Percentiles rank a stretch among this genome's conserved stretches.
Conservation (phyloP, 2,113 vertebrate genomes). For the Eubucco bourcierii region DNA sequence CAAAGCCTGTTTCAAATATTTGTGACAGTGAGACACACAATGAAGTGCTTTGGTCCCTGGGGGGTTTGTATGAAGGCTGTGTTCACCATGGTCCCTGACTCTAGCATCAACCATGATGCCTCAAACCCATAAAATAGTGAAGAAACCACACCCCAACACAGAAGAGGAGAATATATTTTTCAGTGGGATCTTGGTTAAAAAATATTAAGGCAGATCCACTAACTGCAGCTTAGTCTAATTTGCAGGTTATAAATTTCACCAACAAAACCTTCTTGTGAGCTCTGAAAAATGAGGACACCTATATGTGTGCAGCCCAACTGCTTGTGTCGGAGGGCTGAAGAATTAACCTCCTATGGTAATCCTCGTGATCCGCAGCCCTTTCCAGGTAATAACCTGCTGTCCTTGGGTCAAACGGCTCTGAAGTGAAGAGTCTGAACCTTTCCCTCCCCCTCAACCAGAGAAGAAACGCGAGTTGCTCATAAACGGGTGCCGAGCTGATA, state of each 20-base stretch:
- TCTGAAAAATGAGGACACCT: neutral
- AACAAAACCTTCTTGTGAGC: neutral
- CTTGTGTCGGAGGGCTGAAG: neutral
- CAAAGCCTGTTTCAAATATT: neutral
- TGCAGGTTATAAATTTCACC: neutral
- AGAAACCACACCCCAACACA: neutral
- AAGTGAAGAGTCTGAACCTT: neutral
- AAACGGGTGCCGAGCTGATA: neutral
- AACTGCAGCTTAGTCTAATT: neutral
- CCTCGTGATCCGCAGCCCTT: neutral
- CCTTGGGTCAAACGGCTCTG: constrained; percentile 44
- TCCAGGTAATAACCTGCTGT: constrained; percentile 31
- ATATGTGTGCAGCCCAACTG: neutral
- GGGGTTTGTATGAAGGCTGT: rapidly evolving
- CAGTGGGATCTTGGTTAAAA: neutral
- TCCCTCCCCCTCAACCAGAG: constrained; percentile 43
- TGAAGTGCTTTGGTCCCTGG: rapidly evolving
- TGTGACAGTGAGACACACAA: rapidly evolving
- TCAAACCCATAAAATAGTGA: rapidly evolving
- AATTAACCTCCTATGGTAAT: constrained; percentile 38
- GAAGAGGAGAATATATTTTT: rapidly evolving
- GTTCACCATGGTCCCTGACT: rapidly evolving
- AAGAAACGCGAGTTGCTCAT: neutral
- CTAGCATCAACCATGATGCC: rapidly evolving
- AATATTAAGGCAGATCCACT: neutral